A percentile compares a stretch with the other conserved stretches of the same genome.
Evolutionary conservation across 2,113 vertebrate species (phyloP).

Genomic region (Agapornis roseicollis): DNA sequence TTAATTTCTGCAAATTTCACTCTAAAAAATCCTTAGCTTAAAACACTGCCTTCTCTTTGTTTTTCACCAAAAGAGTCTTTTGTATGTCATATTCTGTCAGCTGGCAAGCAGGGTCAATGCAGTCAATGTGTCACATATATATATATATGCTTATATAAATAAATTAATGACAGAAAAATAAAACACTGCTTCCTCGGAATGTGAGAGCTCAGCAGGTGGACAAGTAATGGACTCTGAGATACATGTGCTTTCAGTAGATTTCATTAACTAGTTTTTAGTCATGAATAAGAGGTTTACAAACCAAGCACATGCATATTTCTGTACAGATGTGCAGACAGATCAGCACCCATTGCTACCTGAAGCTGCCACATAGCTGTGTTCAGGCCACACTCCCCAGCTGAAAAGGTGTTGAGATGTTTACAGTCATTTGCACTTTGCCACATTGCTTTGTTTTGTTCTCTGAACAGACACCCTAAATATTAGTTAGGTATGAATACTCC

Average conservation of each 20-base stretch:
- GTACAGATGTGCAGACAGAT: not conserved
- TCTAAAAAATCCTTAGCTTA: slow-evolving; percentile 41
- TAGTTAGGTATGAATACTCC: not conserved
- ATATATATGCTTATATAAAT: not conserved
- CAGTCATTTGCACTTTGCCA: not conserved
- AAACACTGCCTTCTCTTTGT: not conserved
- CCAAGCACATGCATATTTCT: not conserved
- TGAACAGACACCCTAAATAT: not conserved
- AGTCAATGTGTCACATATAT: not conserved
- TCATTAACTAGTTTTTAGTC: not conserved
- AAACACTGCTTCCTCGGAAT: not conserved
- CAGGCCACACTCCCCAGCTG: not conserved
- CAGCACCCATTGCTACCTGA: not conserved
- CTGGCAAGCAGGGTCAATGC: not conserved
- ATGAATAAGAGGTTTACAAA: not conserved
- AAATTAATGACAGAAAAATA: not conserved
- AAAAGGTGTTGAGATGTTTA: not conserved
- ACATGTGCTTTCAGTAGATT: not conserved
- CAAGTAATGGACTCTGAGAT: not conserved
- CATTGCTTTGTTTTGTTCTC: not conserved
- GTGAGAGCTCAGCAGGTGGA: not conserved
- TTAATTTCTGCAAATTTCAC: slow-evolving; percentile 60
- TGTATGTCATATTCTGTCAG: not conserved
- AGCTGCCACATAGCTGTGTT: not conserved
- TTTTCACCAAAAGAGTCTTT: not conserved